Evolutionary conservation across 2,888 invertebrate species (phyloP).

Genomic region (Lobophora halterata): DNA sequence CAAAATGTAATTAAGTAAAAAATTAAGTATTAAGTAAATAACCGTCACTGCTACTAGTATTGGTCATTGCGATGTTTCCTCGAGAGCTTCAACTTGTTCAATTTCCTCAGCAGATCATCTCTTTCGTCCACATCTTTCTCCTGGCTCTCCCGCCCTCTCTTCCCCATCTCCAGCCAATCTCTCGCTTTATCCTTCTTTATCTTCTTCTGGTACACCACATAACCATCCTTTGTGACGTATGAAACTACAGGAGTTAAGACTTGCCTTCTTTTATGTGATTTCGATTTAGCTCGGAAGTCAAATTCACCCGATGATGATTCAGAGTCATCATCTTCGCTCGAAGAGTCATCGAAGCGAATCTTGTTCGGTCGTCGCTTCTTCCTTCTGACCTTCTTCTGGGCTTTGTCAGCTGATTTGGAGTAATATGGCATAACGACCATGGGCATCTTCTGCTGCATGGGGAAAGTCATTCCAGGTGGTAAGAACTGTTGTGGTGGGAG

Average conservation of each 20-base stretch:
- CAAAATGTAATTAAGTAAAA: too few species aligned
- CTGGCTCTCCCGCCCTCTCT: slow-evolving; percentile 15
- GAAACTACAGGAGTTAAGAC: slow-evolving; percentile 68
- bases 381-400: slow-evolving; percentile 27
- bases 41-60: background rate
- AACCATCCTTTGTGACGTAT: slow-evolving; percentile 65
- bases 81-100: slow-evolving; percentile 22
- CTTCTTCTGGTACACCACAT: slow-evolving; percentile 66
- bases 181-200: slow-evolving; percentile 60
- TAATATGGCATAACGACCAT: slow-evolving; percentile 64
- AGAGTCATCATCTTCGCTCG: slow-evolving; percentile 20
- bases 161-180: slow-evolving; percentile 58
- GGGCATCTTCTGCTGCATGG: slow-evolving; percentile 49
- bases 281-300: slow-evolving; percentile 23
- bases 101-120: slow-evolving; percentile 15
- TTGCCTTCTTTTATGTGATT: slow-evolving; percentile 35
- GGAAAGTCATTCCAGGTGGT: slow-evolving; percentile 20
- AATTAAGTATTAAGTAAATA: background rate
- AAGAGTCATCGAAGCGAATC: slow-evolving; percentile 16
- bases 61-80: slow-evolving; percentile 13
- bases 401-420: slow-evolving; percentile 42
- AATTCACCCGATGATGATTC: slow-evolving; percentile 33
- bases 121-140: slow-evolving; percentile 23
- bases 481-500: slow-evolving; percentile 35
- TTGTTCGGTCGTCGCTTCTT: slow-evolving; percentile 31